Evolutionary conservation across 2,797 vertebrate genomes (phyloP), one percentile per base, ranked within the genome.

Genomic region (Microcaecilia unicolor): DNA sequence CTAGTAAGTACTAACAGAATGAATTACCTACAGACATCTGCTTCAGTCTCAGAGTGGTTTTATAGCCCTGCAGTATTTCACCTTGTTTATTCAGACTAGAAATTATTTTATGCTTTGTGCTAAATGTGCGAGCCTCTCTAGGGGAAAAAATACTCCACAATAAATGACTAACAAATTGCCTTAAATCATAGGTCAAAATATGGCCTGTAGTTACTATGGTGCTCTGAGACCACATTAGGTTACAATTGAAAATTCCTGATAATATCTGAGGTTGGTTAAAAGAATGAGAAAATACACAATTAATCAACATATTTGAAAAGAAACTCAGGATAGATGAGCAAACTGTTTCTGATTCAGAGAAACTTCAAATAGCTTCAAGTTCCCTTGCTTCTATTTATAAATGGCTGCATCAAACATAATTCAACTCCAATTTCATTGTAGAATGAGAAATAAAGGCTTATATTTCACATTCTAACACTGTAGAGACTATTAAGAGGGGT

Each of bases 121-220:
- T 41, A 29, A 41, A 31, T 22, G 15, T 30, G 19, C 14, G 20
- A 24, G 14, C 13, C 24, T 48, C 44, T 36, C 25, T 28, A 22
- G 39, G 50, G 26, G 22, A 10, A 37, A 27, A 51, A 46, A 34
- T 5, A 22, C 25, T 28, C 46, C 18, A 30, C 20, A 21, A 51
- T 29, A 49, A 49, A 33, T 8, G 15, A 37, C 25, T 28, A 31
- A 9, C 37, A 57, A 53, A 44, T 5, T 33, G 33, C 16, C n/a
- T 44, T 18, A 12, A 22, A 49, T 44, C 1, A 2, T 1, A 2
- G 14, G 37, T n/a, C 12, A 8, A 8, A 13, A 44, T n/a, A 20
- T 4, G 14, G 31, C 3, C 22, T 45, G 31, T 42, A 31, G 5
- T 37, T 55, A 28, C 28, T 35, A 15, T 2, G 31, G 44, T 31